Evolutionary conservation across 2,113 vertebrate genomes (phyloP).

Genomic region (Vulpes vulpes): DNA sequence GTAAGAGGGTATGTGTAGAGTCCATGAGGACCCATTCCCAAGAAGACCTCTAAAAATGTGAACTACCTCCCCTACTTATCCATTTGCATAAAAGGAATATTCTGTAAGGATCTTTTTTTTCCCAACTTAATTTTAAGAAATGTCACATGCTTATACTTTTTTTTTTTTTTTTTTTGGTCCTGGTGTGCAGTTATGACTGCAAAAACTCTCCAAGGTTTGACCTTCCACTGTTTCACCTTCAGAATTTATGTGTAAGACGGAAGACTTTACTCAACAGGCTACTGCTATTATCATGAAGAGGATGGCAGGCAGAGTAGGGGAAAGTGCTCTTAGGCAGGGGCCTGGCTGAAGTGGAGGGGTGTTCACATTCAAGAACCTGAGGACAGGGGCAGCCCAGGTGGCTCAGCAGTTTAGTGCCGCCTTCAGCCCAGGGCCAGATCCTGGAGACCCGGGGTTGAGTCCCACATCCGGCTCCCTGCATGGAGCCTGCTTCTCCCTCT

Average conservation of each 20-base stretch:
- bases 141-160: not conserved
- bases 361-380: not conserved
- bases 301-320: not conserved
- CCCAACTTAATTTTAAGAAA: not conserved
- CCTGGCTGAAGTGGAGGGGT: not conserved
- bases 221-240: not conserved
- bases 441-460: too few species aligned
- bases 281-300: not conserved
- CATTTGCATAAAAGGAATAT: not conserved
- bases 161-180: not conserved
- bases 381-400: too few species aligned
- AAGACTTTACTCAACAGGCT: not conserved
- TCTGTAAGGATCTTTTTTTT: not conserved
- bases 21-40: not conserved
- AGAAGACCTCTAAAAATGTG: not conserved
- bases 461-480: too few species aligned
- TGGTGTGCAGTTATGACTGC: not conserved
- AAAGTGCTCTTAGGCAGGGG: not conserved
- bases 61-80: not conserved
- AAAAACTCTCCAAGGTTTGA: not conserved
- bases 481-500: too few species aligned
- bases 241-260: not conserved
- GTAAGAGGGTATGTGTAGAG: accelerated
- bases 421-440: too few species aligned
- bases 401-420: too few species aligned